Evolutionary conservation across 2,888 invertebrate genomes (phyloP), one percentile per base, ranked within the genome.

Genomic region (Fragum whitleyi): DNA sequence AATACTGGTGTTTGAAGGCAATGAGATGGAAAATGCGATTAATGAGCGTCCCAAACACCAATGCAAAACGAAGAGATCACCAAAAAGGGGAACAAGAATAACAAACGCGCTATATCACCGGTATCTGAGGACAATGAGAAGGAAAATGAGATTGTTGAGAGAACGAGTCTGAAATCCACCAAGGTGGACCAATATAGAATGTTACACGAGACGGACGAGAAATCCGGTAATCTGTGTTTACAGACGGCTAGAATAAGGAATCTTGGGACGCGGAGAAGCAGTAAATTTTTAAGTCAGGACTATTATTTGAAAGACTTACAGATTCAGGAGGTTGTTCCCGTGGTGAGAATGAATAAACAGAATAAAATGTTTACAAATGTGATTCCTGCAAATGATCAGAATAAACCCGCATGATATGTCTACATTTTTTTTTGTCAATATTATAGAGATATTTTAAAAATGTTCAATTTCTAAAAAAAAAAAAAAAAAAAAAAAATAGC

Each of bases 251-350:
- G 59, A 19, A 21, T 79, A n/a, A 81, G 84, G 84, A 65, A 79
- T n/a, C 29, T 59, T 7, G 79, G 74, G 5, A 72, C 71, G 6
- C 71, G 70, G 65, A 78, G 78, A 29, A 42, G 74, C 11, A 81
- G 77, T 57, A 79, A 79, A 14, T 85, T 85, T 62, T 70, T 85
- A 28, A 78, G 80, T n/a, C 73, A 75, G 26, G 79, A 81, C 19
- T 47, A 39, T 36, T 59, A 75, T 5, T 51, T 71, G 19, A 74
- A 76, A 26, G 65, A 65, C 42, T 21, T 65, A 1, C 65, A 65
- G 36, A 65, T 65, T 21, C 65, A 65, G 11, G 65, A 65, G 19
- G 23, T 42, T n/a, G 65, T 65, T 65, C 65, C 65, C 21, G 65
- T 65, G 7, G 2, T 65, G 39, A 65, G 42, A 42, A 23, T 36